These are phyloP conservation scores for Sebastes ruberrimus DNA, from an alignment of 2,797 vertebrate genomes.

Conservation along the genomic window DNA sequence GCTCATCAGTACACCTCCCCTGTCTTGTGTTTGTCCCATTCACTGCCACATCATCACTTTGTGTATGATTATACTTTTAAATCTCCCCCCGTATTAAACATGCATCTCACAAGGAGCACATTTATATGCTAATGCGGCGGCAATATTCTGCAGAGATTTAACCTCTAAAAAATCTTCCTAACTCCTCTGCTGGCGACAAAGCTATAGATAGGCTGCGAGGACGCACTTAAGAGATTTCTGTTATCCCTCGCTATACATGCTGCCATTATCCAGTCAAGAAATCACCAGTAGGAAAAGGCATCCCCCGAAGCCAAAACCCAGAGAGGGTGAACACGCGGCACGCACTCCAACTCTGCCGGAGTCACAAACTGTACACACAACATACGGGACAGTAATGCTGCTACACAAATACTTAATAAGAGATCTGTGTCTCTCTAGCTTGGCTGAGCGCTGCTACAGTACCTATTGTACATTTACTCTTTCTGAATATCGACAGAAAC, in stretches of 20 bases:
- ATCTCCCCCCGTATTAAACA: slow-evolving; percentile 77
- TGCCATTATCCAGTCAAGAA: slow-evolving; percentile 57
- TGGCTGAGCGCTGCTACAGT: not conserved
- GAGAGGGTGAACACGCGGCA: slow-evolving; percentile 28
- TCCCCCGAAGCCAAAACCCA: slow-evolving; percentile 30
- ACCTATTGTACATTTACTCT: not conserved
- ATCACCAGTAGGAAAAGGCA: slow-evolving; percentile 36
- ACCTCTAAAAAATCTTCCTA: slow-evolving; percentile 76
- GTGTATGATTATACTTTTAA: slow-evolving; percentile 83
- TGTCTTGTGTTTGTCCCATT: slow-evolving; percentile 75
- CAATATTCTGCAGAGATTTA: slow-evolving; percentile 77
- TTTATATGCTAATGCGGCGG: slow-evolving; percentile 82
- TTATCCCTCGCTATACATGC: slow-evolving; percentile 57
- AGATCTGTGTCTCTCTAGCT: not conserved
- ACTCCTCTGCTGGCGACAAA: slow-evolving; percentile 62
- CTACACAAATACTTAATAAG: not conserved
- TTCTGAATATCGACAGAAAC: not conserved
- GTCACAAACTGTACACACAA: not conserved
- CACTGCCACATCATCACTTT: slow-evolving; percentile 81
- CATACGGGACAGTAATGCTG: slow-evolving; percentile 12
- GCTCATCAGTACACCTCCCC: slow-evolving; percentile 70
- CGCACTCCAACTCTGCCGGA: slow-evolving; percentile 2
- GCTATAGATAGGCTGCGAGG: slow-evolving; percentile 49
- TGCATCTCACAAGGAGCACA: slow-evolving; percentile 76
- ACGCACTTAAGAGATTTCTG: slow-evolving; percentile 64